Evolutionary conservation across 2,797 vertebrate genomes (phyloP), one percentile per base, ranked within the genome.

Genomic region (Chloroceryle amazona): DNA sequence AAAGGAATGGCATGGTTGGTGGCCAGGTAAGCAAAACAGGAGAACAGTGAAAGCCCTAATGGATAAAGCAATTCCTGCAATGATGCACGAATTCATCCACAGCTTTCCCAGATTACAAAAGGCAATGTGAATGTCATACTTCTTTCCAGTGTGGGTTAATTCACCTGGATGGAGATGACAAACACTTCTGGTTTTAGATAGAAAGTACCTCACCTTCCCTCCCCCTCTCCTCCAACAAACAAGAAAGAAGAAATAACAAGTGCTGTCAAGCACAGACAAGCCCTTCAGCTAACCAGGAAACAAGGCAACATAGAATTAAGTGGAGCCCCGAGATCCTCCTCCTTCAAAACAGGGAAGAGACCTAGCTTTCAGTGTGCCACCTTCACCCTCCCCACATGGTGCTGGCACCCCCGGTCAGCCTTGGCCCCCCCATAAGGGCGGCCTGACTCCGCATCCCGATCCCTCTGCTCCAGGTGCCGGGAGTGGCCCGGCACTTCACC

Each of bases 211-310:
- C 86, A 37, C 42, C 83, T 81, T 79, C 73, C 93, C 76, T 84
- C 17, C 72, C 21, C 5, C 15, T 8, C 15, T 75, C 55, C 81
- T 93, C 83, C 90, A 75, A 39, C 92, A 89, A 81, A 81, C 54
- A 72, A 66, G 78, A 91, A 79, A 76, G 62, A 60, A 95, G 73
- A 62, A 93, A 47, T 51, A 91, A 93, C 83, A 95, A 94, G 93
- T 80, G 47, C 90, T 76, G 16, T 97, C 96, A 96, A 95, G 93
- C 67, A 97, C 86, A 89, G 94, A 87, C 88, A 94, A 96, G 96
- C 71, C 90, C 81, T 92, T 79, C 49, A 73, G 78, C 60, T 57
- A 94, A 74, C 86, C 88, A 81, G 86, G 86, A 92, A 96, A 91
- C 57, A 81, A 86, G 47, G 74, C 82, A 94, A 72, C 16, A 18